Base-by-base conservation (phyloP, 2,797 vertebrate genomes). In the Melanotaenia nigrans region DNA sequence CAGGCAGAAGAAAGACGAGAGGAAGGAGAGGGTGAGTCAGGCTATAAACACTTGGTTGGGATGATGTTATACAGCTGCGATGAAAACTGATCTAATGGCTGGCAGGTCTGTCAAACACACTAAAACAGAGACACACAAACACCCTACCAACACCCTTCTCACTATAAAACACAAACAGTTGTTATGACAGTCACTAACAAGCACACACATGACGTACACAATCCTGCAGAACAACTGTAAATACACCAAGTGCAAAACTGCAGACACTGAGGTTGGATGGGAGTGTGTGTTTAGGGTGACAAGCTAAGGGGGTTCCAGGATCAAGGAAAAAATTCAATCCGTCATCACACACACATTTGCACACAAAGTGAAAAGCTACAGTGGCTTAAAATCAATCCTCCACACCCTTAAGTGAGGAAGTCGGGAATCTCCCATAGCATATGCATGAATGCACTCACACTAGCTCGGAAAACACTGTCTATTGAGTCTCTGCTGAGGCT, bases 31-130 rank as follows among this genome's bases (percentile, higher is more conserved):
- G 14, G 73, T 82, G 73, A 87, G 73, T 89, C 86, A 89, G 74
- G 68, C 82, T 79, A 68, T 90, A 89, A 92, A 92, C 88, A 90
- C 83, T 87, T 70, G 42, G 82, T 81, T 25, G 47, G 71, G 49
- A 56, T 79, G 90, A 91, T 77, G 81, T 81, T 84, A 79, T 87
- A 86, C 90, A 89, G 90, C 86, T 87, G 79, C 83, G 72, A 66
- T 85, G 89, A 88, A 91, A 89, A 77, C 79, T 78, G 85, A 90
- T 85, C 85, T 67, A 64, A 18, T 33, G 67, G 68, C 55, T 69
- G 75, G 72, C 56, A 51, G 75, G 77, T 80, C 73, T 25, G 3
- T 45, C 75, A 72, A 76, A 77, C 70, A 81, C 57, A 75, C 65
- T 68, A 32, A 75, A 55, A 64, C 47, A 57, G 54, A 68, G 36